Base-by-base conservation (phyloP, 2,888 invertebrate genomes). In the Pyrochroa serraticornis region DNA sequence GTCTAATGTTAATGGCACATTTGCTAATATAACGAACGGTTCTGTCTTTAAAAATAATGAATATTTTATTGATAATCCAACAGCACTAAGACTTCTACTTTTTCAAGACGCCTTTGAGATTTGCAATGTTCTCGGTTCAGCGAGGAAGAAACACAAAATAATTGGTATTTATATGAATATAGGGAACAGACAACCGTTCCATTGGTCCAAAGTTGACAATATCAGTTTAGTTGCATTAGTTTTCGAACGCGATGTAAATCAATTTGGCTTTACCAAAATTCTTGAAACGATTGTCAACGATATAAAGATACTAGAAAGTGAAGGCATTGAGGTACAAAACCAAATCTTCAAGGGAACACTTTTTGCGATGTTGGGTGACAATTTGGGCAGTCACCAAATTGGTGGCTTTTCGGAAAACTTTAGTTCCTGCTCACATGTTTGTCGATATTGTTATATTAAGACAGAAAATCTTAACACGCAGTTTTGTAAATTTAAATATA, bases 61-160 rank as follows among this genome's bases (percentile, higher is more conserved):
- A 32, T 6, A 14, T 62, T 64, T 55, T 60, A 63, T 44, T 9
- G 12, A 43, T 12, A 54, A 58, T 35, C 8, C 37, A 2, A 39
- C 31, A 9, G 32, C 56, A 10, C 8, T 65, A 22, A 42, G 55
- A 56, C 56, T 73, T n/a, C 68, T 72, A 41, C 39, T 74, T 9
- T 73, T 66, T 61, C 71, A 72, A 60, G 71, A 72, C 63, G 66
- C 66, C 6, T 70, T 73, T 55, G 70, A 73, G 57, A 10, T 69
- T 34, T 71, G 73, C 12, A 73, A 73, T 60, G 72, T 71, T 9
- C 42, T 74, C 9, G 72, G 72, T 7, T 59, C 69, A 1, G 62
- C 71, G 6, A 71, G 58, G 60, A 64, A 57, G 51, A 72, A 69
- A 41, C 63, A 74, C 45, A 72, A 72, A 66, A 37, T 74, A 13